Base-by-base conservation (phyloP, 2,113 vertebrate genomes). In the Sarotherodon lohbergeri region DNA sequence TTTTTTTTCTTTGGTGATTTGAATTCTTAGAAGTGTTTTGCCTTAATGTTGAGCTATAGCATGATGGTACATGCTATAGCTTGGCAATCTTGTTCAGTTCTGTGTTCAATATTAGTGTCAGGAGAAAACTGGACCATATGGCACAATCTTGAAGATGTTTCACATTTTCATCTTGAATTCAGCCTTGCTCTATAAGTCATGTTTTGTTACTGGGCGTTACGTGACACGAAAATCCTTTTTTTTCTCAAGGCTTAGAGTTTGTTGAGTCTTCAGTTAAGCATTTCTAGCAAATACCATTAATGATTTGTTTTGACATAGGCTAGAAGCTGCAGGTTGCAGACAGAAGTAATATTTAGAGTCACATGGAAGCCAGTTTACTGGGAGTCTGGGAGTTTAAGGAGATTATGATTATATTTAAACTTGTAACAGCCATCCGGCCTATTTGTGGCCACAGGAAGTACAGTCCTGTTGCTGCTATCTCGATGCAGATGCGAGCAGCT, bases 341-440 rank as follows among this genome's bases (percentile, higher is more conserved):
- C 50, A 85, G 50, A 88, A 41, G 6, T 39, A 54, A 84, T 86
- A 84, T 92, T 89, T 66, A 86, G 54, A 71, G 57, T 86, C 50
- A 66, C 71, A 34, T 22, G 57, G 56, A 81, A 84, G 63, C 86
- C 85, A 48, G 55, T 86, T 81, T 83, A 54, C n/a, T 80, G 16
- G 80, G 59, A 7, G 79, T 91, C 80, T 50, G 81, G 80, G 27
- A 61, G 9, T 88, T 89, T 85, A 94, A 91, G 84, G 73, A 89
- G 86, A 91, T 92, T 90, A 89, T 6, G 46, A 61, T 90, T 92
- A 85, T 80, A 87, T 88, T 81, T 66, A 89, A 90, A 83, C 68
- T 56, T 86, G 48, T 29, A 54, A 71, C 43, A 85, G 36, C 24
- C 52, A 80, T 71, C 61, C 61, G 24, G 82, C 52, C 54, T 81